phyloP scores from a whole-genome alignment of 2,113 vertebrate species.

The Potamarius usumacintae region DNA sequence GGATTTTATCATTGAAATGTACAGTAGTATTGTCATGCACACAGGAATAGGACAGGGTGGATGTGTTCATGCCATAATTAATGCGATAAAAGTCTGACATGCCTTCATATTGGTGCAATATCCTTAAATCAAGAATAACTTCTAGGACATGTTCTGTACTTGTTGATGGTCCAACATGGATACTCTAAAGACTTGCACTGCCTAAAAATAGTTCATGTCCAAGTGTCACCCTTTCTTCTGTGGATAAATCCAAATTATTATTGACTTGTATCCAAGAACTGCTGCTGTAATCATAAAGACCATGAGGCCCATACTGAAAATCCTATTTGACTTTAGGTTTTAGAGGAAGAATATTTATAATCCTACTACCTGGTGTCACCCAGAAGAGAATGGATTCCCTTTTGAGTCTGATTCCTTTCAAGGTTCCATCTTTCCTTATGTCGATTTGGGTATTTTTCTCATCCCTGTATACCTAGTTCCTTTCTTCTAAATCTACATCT shows the following conservation, averaged over 20 bases:
- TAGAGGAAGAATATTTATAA: not conserved
- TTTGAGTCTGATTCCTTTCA: not conserved
- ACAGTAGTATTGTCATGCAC: conserved; percentile 62
- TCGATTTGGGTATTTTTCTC: not conserved
- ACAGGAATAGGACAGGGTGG: conserved; percentile 2
- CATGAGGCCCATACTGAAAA: not conserved
- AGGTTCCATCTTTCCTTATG: not conserved
- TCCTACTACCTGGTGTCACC: not conserved
- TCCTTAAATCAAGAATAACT: not conserved
- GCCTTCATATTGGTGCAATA: not conserved
- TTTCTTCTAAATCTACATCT: not conserved
- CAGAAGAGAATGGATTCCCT: not conserved
- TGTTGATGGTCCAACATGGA: not conserved
- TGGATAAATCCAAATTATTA: not conserved
- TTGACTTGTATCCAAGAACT: not conserved
- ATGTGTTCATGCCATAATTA: not conserved
- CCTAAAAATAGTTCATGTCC: not conserved
- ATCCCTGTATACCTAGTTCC: not conserved
- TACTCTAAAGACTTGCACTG: not conserved
- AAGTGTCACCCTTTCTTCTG: not conserved
- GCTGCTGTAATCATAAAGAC: not conserved
- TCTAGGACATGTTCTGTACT: not conserved
- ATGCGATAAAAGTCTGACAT: not conserved
- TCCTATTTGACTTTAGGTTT: not conserved
- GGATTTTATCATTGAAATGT: conserved; percentile 74